Percentiles rank a stretch among this genome's conserved stretches.
phyloP scores from a whole-genome alignment of 2,797 vertebrate species.

The Bovichtus variegatus region DNA sequence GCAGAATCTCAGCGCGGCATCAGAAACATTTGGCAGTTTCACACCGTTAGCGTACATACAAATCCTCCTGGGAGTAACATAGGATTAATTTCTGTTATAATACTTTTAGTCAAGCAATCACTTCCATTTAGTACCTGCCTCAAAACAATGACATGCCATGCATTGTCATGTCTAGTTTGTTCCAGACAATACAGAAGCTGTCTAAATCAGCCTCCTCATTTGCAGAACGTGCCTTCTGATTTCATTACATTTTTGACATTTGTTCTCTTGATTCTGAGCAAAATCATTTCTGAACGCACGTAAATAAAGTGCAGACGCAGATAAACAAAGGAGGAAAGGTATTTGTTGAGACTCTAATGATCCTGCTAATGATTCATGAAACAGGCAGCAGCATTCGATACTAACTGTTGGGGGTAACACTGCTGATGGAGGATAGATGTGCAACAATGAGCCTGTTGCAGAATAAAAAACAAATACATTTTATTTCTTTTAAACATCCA shows the following conservation, averaged over 20 bases:
- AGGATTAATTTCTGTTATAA: conserved; percentile 50
- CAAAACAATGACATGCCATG: conserved; percentile 49
- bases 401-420: conserved; percentile 22
- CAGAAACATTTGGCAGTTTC: conserved; percentile 75
- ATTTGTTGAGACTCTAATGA: conserved; percentile 35
- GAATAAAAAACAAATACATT: conserved; percentile 29
- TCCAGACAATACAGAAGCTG: background rate
- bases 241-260: conserved; percentile 17
- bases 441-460: conserved; percentile 20
- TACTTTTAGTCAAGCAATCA: conserved; percentile 56
- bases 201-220: conserved; percentile 7
- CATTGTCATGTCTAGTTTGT: conserved; percentile 30
- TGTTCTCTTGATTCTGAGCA: conserved; percentile 8
- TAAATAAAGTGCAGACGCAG: conserved; percentile 10
- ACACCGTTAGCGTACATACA: conserved; percentile 65
- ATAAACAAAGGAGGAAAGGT: conserved; percentile 23
- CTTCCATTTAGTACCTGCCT: conserved; percentile 51
- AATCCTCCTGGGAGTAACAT: conserved; percentile 65
- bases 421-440: conserved; percentile 34
- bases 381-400: conserved; percentile 33
- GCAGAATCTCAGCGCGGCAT: conserved; percentile 73
- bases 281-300: conserved; percentile 6
- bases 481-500: too few species aligned
- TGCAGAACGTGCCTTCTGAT: conserved; percentile 11
- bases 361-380: conserved; percentile 40